Base-by-base conservation (phyloP, 2,888 invertebrate species). In the Pocota personata region DNA sequence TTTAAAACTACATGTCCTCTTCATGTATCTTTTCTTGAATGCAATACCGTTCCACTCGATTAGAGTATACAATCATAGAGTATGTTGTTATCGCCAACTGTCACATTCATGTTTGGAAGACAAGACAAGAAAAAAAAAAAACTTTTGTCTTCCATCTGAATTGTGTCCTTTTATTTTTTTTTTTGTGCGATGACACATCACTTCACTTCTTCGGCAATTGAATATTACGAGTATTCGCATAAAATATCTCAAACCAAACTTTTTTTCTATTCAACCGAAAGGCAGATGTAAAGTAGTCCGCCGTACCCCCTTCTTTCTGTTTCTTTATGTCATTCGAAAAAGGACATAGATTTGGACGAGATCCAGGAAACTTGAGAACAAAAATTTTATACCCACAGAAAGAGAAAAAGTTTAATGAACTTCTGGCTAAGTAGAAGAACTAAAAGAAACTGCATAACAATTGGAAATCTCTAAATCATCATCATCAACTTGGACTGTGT, bases 291-390 rank as follows among this genome's bases (percentile, higher is more conserved):
- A 76, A 72, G 19, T 30, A 78, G 43, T 52, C 64, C n/a, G n/a
- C n/a, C n/a, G 32, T 58, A 57, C 57, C 32, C 55, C 16, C 27
- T 27, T 48, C 48, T 27, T 48, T 2, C 16, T 3, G 32, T 24
- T 37, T 24, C 52, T 50, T 55, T 35, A 57, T 19, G 46, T 27
- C 50, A 27, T 32, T 37, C 30, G 14, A 35, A 66, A n/a, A 46
- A 75, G 72, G 72, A 82, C 82, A 82, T 67, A 72, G 78, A 82
- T 82, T 82, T 82, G 82, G 82, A 71, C 52, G 60, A 52, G 72
- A 78, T 78, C 82, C 82, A 82, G 82, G 66, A 72, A 71, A 72
- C 77, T 66, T 52, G 35, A 58, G 32, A 78, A 76, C 19, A 52
- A 46, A 58, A 72, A 64, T 30, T 3, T 35, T 19, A 60, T 19